A percentile compares a stretch with the other conserved stretches of the same genome.
Evolutionary conservation across 2,888 invertebrate genomes (phyloP).

Genomic region (Lasioglossum marginatum): DNA sequence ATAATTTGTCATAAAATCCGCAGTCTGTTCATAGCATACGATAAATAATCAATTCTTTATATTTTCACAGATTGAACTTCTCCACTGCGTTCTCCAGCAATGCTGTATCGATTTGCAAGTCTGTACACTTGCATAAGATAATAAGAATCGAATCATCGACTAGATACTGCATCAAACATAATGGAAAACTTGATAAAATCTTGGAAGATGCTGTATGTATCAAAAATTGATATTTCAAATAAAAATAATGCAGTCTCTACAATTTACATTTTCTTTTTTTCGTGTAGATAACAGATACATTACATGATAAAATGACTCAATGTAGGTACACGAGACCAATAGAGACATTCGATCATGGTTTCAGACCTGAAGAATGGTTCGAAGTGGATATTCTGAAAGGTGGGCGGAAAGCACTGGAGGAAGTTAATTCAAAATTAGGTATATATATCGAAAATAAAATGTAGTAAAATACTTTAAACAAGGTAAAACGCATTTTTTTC

Average conservation of each 20-base stretch:
- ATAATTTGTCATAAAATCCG: too few species aligned
- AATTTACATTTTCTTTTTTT: constrained; percentile 8
- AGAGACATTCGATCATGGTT: constrained; percentile 86
- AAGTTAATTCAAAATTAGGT: constrained; percentile 92
- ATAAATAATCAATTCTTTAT: constrained; percentile 29
- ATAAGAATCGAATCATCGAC: constrained; percentile 93
- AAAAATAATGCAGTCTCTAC: not conserved
- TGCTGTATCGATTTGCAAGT: constrained; percentile 96
- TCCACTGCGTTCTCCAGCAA: constrained; percentile 98
- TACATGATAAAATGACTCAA: constrained; percentile 97
- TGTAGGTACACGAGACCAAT: constrained; percentile 91
- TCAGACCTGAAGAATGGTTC: constrained; percentile 89
- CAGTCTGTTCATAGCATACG: constrained; percentile 5
- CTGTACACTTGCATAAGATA: constrained; percentile 91
- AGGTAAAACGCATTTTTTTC: not conserved
- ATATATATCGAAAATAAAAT: constrained; percentile 67
- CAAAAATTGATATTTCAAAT: constrained; percentile 14
- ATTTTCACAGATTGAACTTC: constrained; percentile 91
- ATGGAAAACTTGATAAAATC: constrained; percentile 77
- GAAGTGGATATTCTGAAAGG: constrained; percentile 92
- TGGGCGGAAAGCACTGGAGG: constrained; percentile 92
- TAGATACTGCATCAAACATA: constrained; percentile 86
- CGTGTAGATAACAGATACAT: constrained; percentile 86
- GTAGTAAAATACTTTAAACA: not conserved
- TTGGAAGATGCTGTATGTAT: constrained; percentile 75